phyloP scores from a whole-genome alignment of 1,140 invertebrate genomes.

The Drosophila repleta region DNA sequence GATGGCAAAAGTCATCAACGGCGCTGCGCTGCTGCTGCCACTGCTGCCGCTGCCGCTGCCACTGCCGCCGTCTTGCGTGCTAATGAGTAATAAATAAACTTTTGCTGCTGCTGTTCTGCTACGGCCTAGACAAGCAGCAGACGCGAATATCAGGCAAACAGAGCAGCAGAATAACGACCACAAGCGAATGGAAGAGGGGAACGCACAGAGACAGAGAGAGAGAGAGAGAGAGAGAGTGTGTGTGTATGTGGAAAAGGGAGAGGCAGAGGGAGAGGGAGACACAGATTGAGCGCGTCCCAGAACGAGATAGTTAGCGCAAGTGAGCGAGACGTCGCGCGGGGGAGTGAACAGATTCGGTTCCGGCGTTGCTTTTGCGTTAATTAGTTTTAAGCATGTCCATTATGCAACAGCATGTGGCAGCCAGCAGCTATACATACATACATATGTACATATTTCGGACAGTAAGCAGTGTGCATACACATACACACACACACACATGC shows the following conservation, averaged over 20 bases:
- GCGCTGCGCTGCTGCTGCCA: constrained; percentile 27
- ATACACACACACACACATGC: background rate
- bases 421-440: constrained; percentile 10
- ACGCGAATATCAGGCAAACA: constrained; percentile 68
- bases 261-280: background rate
- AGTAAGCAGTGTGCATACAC: background rate
- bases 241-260: constrained; percentile 6
- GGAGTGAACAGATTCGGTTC: constrained; percentile 50
- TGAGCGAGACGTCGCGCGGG: background rate
- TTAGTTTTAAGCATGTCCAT: constrained; percentile 76
- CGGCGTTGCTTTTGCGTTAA: constrained; percentile 72
- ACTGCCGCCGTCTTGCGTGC: constrained; percentile 64
- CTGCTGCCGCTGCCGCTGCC: background rate
- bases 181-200: background rate
- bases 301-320: constrained; percentile 3
- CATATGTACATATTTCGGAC: background rate
- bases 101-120: constrained; percentile 26
- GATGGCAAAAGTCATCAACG: constrained; percentile 59
- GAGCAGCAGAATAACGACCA: constrained; percentile 45
- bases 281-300: background rate
- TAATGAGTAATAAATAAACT: constrained; percentile 80
- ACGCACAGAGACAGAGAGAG: constrained; percentile 8
- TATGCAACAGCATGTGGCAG: constrained; percentile 63
- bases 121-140: constrained; percentile 60
- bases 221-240: background rate